Conservation (phyloP, 2,888 invertebrate genomes). For the Meandrusa payeni region DNA sequence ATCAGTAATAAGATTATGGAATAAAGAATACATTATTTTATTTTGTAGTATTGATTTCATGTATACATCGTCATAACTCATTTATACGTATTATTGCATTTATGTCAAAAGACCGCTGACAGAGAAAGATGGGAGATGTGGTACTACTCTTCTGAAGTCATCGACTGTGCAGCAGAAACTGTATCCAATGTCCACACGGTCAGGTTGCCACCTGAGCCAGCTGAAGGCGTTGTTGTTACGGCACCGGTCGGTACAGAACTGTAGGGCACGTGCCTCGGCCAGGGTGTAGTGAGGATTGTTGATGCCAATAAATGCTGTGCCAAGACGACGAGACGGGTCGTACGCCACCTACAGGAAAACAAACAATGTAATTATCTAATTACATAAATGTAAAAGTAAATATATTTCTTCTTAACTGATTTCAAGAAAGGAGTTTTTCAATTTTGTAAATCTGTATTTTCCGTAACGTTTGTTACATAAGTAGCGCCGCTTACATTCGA, state of each 20-base stretch:
- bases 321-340: conserved; percentile 67
- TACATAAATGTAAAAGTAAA: too few relatives aligned
- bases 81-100: too few relatives aligned
- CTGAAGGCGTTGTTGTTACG: conserved; percentile 79
- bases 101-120: conserved; percentile 64
- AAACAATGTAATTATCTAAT: too few relatives aligned
- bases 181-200: conserved; percentile 76
- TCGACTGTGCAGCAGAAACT: conserved; percentile 83
- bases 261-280: conserved; percentile 53
- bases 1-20: too few relatives aligned
- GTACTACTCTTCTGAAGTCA: conserved; percentile 75
- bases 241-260: conserved; percentile 76
- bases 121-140: conserved; percentile 73
- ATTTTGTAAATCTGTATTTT: too few relatives aligned
- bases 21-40: too few relatives aligned
- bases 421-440: too few relatives aligned
- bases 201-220: conserved; percentile 81
- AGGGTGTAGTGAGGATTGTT: conserved; percentile 82
- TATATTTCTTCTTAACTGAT: too few relatives aligned
- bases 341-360: conserved; percentile 80
- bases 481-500: too few relatives aligned
- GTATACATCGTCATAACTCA: too few relatives aligned
- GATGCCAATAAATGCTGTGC: conserved; percentile 81
- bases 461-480: too few relatives aligned
- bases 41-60: too few relatives aligned